Percentiles rank a stretch among this genome's conserved stretches.
Conservation (phyloP, 2,888 invertebrate genomes). For the Julus scanicus region DNA sequence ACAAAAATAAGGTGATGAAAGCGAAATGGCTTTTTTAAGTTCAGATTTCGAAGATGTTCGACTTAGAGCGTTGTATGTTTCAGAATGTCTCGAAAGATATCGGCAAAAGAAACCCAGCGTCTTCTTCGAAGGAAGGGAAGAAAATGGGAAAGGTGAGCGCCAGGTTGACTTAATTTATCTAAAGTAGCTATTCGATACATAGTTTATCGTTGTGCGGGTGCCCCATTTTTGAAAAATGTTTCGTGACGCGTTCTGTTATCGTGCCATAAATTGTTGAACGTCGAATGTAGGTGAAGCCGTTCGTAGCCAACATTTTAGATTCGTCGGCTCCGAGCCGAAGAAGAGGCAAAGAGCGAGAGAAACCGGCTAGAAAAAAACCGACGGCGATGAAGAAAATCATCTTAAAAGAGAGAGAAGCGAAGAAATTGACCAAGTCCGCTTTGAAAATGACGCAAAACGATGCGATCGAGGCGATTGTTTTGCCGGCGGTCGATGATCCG, state of each 20-base stretch:
- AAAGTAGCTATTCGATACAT: no score
- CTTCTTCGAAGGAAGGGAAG: not conserved
- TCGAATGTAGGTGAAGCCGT: conserved; percentile 43
- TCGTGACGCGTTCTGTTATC: not conserved
- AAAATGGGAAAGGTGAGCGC: not conserved
- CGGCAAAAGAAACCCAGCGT: not conserved
- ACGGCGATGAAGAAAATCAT: conserved; percentile 67
- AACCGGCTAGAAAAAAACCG: conserved; percentile 67
- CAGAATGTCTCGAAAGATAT: not conserved
- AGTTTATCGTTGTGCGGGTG: no score
- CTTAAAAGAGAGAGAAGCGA: conserved; percentile 61
- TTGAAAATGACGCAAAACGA: not conserved
- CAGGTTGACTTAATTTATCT: not conserved
- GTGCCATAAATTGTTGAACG: not conserved
- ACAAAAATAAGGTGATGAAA: not conserved
- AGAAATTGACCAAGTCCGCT: conserved; percentile 59
- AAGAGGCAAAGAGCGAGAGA: conserved; percentile 69
- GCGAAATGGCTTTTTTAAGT: not conserved
- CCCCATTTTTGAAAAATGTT: not conserved
- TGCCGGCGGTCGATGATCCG: not conserved
- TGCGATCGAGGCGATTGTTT: no score
- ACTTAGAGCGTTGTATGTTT: not conserved
- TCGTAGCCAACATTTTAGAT: conserved; percentile 63
- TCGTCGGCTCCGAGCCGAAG: conserved; percentile 65
- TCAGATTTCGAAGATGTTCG: not conserved